Base-by-base conservation (phyloP, 1,140 invertebrate species). In the Procambarus virginalis region DNA sequence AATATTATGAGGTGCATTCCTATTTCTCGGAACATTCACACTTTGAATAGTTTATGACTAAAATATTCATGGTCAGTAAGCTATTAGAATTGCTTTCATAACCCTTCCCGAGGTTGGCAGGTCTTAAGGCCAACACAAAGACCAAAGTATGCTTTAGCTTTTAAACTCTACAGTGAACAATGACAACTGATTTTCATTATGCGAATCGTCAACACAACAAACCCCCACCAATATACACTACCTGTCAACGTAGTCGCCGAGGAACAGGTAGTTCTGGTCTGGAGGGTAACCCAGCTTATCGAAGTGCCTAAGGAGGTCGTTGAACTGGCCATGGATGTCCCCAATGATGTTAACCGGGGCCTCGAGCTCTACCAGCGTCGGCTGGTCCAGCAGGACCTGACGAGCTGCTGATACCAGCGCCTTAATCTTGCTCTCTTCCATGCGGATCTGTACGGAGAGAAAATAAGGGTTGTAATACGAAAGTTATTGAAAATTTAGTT, bases 281-380 rank as follows among this genome's bases (percentile, higher is more conserved):
- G 94, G 94, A 3, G 94, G 94, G 86, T 93, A 95, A 20, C 94
- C 94, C n/a, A 93, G 91, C 89, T 94, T 93, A 77, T 95, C 94
- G 82, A 95, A 94, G 90, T 94, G 93, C 22, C 94, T 92, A 4
- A 95, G 92, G 14, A 96, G 93, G 92, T 96, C 95, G 79, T 94
- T 93, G 93, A 94, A 96, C 92, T 96, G 95, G 49, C 95, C 95
- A 93, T 96, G 95, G 70, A 96, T 95, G 92, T 96, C 95, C 2
- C 95, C 95, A 17, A 94, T 93, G 70, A 96, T 95, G 92, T 95
- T 95, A 45, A 96, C 94, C 9, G 95, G 95, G 0, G 95, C 94
- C 87, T 94, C 94, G 75, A 96, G 92, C 92, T 96, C 95, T 60
- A 96, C 92, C 8, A 96, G 93, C 94, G 95, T 95, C n/a, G 95